Evolutionary conservation across 2,113 vertebrate genomes (phyloP), one percentile per base, ranked within the genome.

Genomic region (Petroica traversi): DNA sequence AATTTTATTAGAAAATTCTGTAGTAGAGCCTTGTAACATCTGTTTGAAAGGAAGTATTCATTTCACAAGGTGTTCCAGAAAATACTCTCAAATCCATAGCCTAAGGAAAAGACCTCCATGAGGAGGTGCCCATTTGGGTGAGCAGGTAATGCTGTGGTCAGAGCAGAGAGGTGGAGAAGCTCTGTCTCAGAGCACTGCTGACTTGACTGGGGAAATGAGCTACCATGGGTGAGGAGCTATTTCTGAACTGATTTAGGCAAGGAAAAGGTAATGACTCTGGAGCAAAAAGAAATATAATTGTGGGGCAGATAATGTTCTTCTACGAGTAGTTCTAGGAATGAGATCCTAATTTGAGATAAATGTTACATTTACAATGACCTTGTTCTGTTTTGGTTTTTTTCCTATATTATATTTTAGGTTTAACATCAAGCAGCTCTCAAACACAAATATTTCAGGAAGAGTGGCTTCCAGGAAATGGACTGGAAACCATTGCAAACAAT

Each of bases 401-500:
- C 41, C 2, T 49, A 10, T 9, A 15, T n/a, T 54, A 19, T 29
- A 3, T 59, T 81, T 88, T 61, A 52, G 3, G 18, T 28, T 68
- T 89, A 41, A 34, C 16, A 59, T 22, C 43, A 86, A 84, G 45
- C 24, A 89, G 18, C 33, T 85, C 67, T 89, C 59, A 85, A 93
- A 64, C 28, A 89, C 55, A 78, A 73, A 55, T 45, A 7, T 51
- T 76, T 67, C 38, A 63, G 9, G 51, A 54, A 54, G 8, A 7
- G 14, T 63, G 48, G 28, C 40, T 95, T 95, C 81, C 74, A 66
- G 84, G 75, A 71, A 62, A 61, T 69, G 29, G 75, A 80, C 78
- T 86, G 71, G 71, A 96, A 96, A 51, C 58, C 59, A 46, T 31
- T 91, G 46, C 63, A 92, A 72, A 69, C 3, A 13, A 51, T 40